Base-by-base conservation (phyloP, 1,140 invertebrate species). In the Diorhabda sublineata region DNA sequence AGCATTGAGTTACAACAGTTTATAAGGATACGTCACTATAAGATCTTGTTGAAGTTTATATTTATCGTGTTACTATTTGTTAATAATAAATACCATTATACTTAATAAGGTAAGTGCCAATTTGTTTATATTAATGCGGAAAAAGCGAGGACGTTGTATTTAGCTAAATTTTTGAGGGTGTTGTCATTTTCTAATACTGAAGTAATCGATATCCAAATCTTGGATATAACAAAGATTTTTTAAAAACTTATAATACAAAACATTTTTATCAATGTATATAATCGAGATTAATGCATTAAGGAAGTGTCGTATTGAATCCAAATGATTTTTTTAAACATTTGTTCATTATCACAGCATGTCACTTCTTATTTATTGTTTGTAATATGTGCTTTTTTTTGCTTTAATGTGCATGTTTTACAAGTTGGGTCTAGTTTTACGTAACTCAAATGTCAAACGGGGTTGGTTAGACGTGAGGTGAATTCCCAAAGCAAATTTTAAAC, bases 1-100 rank as follows among this genome's bases (percentile, higher is more conserved):
- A 52, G 47, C 47, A 52, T 52, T 52, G n/a, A 52, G n/a, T 52
- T 52, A 52, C 47, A 52, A 52, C 47, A 52, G 47, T 52, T 52
- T n/a, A 2, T 4, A 52, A 52, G 47, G 2, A 52, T 8, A 52
- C 47, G 47, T 52, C 47, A 52, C 2, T 8, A n/a, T 52, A 52
- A 52, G 6, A 52, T 8, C n/a, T 52, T 52, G 47, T 52, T 52
- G n/a, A 52, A 52, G n/a, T 6, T 8, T n/a, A 8, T 8, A n/a
- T 52, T 6, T 52, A 6, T 52, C n/a, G 47, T 52, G 47, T 52
- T 52, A 52, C 47, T 52, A 8, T 8, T 52, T 52, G 47, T 52
- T 52, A 4, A 8, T 8, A 52, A 52, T 52, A 52, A 52, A 52
- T 52, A 52, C 2, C 3, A 52, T 6, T 52, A n/a, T 8, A 52